Evolutionary conservation across 2,888 invertebrate species (phyloP).

Genomic region (Notodonta dromedarius): DNA sequence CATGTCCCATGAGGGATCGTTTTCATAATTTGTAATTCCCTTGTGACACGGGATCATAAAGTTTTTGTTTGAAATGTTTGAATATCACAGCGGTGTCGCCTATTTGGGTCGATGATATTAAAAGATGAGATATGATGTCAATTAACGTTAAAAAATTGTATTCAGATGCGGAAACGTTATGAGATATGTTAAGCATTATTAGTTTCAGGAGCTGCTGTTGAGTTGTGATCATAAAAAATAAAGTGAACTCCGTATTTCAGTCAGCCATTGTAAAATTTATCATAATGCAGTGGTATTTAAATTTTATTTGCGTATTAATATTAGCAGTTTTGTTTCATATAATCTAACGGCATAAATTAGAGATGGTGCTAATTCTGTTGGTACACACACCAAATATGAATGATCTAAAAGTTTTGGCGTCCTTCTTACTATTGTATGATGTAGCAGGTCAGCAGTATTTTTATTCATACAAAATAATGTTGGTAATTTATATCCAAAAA

Average conservation of each 20-base stretch:
- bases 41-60: constrained; percentile 58
- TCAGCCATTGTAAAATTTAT: background rate
- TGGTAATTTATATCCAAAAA: too few relatives aligned
- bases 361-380: too few relatives aligned
- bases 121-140: constrained; percentile 46
- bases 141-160: constrained; percentile 48
- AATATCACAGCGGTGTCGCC: constrained; percentile 34
- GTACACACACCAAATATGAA: too few relatives aligned
- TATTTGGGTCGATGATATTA: constrained; percentile 49
- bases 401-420: too few relatives aligned
- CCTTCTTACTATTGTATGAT: too few relatives aligned
- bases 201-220: constrained; percentile 42
- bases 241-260: background rate
- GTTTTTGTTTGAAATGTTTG: constrained; percentile 48
- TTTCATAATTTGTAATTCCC: constrained; percentile 68
- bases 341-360: too few relatives aligned
- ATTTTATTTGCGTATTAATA: too few relatives aligned
- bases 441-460: too few relatives aligned
- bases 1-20: constrained; percentile 66
- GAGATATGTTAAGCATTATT: constrained; percentile 45
- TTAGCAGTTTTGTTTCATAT: too few relatives aligned
- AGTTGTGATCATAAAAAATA: constrained; percentile 28
- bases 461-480: too few relatives aligned
- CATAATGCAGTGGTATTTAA: background rate
- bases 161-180: constrained; percentile 43